phyloP scores from a whole-genome alignment of 2,797 vertebrate genomes.

The Paguma larvata region DNA sequence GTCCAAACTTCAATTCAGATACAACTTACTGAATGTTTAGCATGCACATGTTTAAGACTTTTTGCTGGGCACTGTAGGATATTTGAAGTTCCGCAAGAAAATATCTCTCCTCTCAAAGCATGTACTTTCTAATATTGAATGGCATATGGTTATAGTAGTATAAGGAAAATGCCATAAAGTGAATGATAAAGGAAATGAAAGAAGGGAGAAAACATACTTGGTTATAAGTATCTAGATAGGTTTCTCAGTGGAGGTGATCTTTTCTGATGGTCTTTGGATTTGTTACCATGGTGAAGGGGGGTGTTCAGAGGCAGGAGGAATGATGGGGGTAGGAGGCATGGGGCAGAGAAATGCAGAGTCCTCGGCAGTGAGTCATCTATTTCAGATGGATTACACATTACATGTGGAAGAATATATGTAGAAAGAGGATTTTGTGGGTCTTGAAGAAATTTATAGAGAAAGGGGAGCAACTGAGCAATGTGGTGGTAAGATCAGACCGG shows the following conservation, averaged over 20 bases:
- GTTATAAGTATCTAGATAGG: background rate
- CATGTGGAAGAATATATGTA: background rate
- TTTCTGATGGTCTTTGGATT: background rate
- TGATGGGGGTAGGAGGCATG: background rate
- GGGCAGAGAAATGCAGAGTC: background rate
- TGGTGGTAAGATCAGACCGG: background rate
- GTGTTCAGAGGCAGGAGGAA: background rate
- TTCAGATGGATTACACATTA: background rate
- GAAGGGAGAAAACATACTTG: background rate
- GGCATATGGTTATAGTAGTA: background rate
- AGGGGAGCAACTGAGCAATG: background rate
- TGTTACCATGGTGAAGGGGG: background rate
- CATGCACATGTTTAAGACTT: background rate
- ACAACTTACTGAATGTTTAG: background rate
- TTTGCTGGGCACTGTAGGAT: background rate
- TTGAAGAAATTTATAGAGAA: background rate
- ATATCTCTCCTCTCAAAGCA: background rate
- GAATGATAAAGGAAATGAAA: background rate
- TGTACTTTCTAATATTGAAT: background rate
- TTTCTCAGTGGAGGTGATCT: background rate
- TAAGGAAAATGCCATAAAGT: background rate
- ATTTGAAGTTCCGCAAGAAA: constrained; percentile 39
- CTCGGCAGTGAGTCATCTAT: background rate
- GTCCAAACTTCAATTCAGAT: background rate
- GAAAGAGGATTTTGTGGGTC: background rate